Evolutionary conservation across 2,888 invertebrate genomes (phyloP).

Genomic region (Xiphydria camelus): DNA sequence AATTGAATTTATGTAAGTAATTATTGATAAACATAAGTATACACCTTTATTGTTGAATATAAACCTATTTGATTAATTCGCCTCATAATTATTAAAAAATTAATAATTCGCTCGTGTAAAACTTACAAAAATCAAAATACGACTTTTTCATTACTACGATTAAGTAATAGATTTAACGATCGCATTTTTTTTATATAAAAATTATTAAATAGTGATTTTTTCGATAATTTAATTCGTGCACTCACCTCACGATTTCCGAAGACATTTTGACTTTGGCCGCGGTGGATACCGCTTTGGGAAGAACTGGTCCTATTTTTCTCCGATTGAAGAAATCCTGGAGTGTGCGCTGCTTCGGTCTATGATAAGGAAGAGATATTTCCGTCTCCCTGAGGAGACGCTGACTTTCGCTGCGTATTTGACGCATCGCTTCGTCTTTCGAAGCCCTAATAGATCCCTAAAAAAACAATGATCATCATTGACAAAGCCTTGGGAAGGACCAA

Average conservation of each 20-base stretch:
- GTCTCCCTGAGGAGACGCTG: constrained; percentile 80
- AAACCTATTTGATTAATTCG: too few species aligned
- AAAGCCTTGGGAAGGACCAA: too few species aligned
- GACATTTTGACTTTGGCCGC: constrained; percentile 68
- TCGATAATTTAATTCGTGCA: too few species aligned
- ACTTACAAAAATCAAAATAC: constrained; percentile 6
- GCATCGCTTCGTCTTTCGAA: constrained; percentile 66
- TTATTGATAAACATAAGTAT: too few species aligned
- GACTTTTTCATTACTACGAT: too few species aligned
- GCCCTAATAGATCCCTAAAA: constrained; percentile 37
- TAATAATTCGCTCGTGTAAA: constrained; percentile 11
- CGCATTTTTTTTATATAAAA: too few species aligned
- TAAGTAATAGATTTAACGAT: too few species aligned
- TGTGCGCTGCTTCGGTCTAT: constrained; percentile 78
- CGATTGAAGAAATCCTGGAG: constrained; percentile 77
- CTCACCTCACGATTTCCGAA: constrained; percentile 56
- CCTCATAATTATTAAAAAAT: too few species aligned
- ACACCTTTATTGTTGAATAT: too few species aligned
- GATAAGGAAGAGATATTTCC: constrained; percentile 79
- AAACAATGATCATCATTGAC: not conserved
- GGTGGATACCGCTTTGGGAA: constrained; percentile 53
- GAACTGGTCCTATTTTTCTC: constrained; percentile 45
- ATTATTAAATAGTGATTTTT: too few species aligned
- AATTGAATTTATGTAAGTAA: too few species aligned
- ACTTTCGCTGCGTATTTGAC: constrained; percentile 80